These are phyloP conservation scores for Pocillopora grandis DNA, from an alignment of 92 coral and sea anemone species.

Conservation along the genomic window DNA sequence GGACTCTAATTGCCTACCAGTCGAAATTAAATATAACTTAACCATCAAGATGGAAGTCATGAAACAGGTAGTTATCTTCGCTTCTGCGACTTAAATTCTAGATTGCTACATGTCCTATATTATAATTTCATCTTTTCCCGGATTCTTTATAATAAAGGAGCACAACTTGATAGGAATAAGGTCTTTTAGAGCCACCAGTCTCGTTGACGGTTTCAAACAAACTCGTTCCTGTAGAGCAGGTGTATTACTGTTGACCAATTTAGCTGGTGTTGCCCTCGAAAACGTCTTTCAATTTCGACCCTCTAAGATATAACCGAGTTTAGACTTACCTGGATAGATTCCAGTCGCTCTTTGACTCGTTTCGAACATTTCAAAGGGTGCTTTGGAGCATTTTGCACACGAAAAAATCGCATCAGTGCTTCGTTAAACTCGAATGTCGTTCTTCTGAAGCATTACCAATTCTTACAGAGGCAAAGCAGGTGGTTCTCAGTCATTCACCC, in stretches of 20 bases:
- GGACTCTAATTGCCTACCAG: slow-evolving; percentile 1
- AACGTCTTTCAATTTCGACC: neutral
- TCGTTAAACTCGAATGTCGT: slow-evolving; percentile 12
- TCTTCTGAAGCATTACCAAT: slow-evolving; percentile 29
- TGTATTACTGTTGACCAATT: neutral
- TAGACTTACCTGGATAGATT: slow-evolving; percentile 1
- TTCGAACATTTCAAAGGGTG: neutral
- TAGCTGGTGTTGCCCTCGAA: neutral
- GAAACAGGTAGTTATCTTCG: neutral
- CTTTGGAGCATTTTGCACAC: neutral
- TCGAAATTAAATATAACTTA: neutral
- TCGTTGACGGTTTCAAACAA: neutral
- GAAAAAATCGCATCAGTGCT: neutral
- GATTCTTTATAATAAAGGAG: no score
- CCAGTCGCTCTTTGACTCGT: neutral
- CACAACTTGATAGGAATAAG: neutral
- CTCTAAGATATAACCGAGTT: neutral
- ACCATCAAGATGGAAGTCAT: neutral
- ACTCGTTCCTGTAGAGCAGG: neutral
- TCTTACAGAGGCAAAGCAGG: slow-evolving; percentile 28
- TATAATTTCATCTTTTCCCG: no score
- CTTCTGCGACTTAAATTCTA: no score
- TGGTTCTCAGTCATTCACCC: neutral
- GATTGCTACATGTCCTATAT: no score
- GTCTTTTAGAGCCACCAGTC: neutral